These are phyloP conservation scores for Epinotia demarniana DNA, from an alignment of 2,888 invertebrate species.

Conservation along the genomic window DNA sequence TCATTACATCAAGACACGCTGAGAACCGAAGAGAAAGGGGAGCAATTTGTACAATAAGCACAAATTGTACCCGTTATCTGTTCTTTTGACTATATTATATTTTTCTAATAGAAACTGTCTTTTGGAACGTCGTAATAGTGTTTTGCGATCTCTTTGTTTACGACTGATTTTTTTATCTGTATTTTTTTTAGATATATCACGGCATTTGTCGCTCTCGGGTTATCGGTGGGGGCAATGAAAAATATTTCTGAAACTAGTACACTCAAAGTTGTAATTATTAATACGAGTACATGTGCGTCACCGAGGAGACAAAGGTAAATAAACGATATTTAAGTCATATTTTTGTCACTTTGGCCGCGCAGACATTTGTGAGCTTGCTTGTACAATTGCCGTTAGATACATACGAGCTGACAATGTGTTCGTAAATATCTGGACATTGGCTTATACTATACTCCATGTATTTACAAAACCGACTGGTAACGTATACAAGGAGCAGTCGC, in stretches of 20 bases:
- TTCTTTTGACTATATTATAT: constrained; percentile 50
- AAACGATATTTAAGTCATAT: not conserved
- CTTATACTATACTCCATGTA: no score
- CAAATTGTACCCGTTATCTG: not conserved
- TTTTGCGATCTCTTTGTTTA: constrained; percentile 66
- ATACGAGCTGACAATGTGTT: no score
- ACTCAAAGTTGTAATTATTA: not conserved
- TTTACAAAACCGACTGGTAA: no score
- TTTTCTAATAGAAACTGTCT: constrained; percentile 55
- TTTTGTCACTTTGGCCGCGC: not conserved
- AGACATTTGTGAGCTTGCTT: not conserved
- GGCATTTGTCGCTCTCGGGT: not conserved
- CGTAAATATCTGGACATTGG: no score
- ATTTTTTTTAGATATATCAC: constrained; percentile 32
- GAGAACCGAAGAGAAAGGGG: not conserved
- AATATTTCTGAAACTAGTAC: not conserved
- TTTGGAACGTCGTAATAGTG: constrained; percentile 46
- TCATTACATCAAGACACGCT: constrained; percentile 11
- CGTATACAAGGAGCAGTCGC: no score
- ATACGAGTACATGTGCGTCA: not conserved
- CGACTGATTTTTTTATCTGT: constrained; percentile 66
- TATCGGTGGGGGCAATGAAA: not conserved
- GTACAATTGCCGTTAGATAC: not conserved
- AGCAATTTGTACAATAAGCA: not conserved
- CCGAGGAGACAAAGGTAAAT: not conserved